phyloP scores from a whole-genome alignment of 2,888 invertebrate genomes.

The Crepidodera aurea region DNA sequence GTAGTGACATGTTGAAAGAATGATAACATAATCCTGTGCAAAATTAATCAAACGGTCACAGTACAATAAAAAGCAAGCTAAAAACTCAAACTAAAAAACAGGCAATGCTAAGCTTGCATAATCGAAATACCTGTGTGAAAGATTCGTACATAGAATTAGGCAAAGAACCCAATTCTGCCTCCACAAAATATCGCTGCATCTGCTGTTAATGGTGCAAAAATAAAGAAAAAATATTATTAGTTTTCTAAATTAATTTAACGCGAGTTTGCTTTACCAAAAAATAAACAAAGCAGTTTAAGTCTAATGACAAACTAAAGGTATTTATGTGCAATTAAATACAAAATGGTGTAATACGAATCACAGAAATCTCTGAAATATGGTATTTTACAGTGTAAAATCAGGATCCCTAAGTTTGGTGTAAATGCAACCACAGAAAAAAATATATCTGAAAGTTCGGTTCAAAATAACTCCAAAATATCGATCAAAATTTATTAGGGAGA shows the following conservation, averaged over 20 bases:
- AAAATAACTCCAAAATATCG: too few species aligned
- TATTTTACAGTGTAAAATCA: too few species aligned
- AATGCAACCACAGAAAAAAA: too few species aligned
- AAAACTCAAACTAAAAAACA: slow-evolving; percentile 19
- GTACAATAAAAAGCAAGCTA: slow-evolving; percentile 21
- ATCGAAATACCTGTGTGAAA: slow-evolving; percentile 57
- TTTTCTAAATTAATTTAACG: slow-evolving; percentile 1
- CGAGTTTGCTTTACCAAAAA: slow-evolving; percentile 3
- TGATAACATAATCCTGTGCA: neutral
- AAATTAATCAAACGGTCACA: slow-evolving; percentile 24
- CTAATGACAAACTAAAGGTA: slow-evolving; percentile 10
- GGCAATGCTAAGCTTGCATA: slow-evolving; percentile 34
- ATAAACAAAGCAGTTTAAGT: neutral
- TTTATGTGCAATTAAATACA: too few species aligned
- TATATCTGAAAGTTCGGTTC: too few species aligned
- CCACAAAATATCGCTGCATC: slow-evolving; percentile 84
- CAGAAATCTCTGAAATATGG: too few species aligned
- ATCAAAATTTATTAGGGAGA: too few species aligned
- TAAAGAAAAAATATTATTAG: slow-evolving; percentile 30
- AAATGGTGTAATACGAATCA: too few species aligned
- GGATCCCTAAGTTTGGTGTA: too few species aligned
- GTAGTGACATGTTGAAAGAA: neutral
- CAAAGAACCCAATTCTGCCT: slow-evolving; percentile 80
- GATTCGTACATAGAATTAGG: slow-evolving; percentile 60
- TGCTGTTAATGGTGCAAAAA: slow-evolving; percentile 63